Evolutionary conservation across 2,113 vertebrate genomes (phyloP).

Genomic region (Marcusenius ussheri): DNA sequence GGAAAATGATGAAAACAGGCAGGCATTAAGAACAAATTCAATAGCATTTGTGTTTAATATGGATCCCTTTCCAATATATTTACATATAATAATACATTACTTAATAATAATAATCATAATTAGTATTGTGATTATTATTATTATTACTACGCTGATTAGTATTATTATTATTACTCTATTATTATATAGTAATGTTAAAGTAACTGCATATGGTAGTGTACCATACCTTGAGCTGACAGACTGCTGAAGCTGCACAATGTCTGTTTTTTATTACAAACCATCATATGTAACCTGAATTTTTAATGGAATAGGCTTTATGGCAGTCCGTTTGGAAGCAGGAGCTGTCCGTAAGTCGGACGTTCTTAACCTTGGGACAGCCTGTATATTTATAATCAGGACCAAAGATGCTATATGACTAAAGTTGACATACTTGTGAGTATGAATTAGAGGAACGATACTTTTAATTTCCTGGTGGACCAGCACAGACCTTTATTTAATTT

Average conservation of each 20-base stretch:
- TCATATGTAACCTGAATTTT: background rate
- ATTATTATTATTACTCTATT: too few relatives aligned
- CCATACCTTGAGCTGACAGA: too few relatives aligned
- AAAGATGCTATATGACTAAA: background rate
- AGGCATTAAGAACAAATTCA: background rate
- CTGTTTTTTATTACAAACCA: background rate
- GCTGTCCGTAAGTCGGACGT: background rate
- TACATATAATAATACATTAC: background rate
- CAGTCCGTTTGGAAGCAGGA: background rate
- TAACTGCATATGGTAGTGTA: background rate
- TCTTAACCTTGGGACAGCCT: background rate
- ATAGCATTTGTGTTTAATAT: background rate
- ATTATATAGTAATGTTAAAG: background rate
- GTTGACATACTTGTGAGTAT: background rate
- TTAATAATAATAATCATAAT: too few relatives aligned
- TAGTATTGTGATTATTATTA: too few relatives aligned
- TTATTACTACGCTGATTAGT: too few relatives aligned
- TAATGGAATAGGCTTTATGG: background rate
- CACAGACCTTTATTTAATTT: background rate
- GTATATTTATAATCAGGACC: background rate
- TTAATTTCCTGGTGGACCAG: background rate
- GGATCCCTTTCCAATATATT: background rate
- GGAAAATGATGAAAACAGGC: background rate
- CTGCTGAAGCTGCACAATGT: background rate
- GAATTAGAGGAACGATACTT: background rate